Evolutionary conservation across 1,140 invertebrate species (phyloP), one percentile per base, ranked within the genome.

Genomic region (Nixonia krombeini): DNA sequence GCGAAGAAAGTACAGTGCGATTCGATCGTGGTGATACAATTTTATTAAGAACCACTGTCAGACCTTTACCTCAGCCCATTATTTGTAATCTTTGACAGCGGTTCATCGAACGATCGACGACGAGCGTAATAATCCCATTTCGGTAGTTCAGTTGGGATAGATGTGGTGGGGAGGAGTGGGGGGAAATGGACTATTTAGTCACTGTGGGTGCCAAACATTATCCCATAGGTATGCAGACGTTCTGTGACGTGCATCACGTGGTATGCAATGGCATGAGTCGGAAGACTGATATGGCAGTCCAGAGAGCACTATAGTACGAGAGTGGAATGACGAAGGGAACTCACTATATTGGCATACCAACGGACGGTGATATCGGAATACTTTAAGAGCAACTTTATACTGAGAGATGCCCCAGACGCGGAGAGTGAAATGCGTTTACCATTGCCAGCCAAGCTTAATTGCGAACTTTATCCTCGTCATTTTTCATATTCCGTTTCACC

Each of bases 331-430:
- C 72, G 73, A 75, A 77, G 73, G 72, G 73, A 62, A 62, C 45
- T 57, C 66, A 63, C 64, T 83, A 83, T 84, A 84, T 83, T 84
- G 81, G 79, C 81, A 84, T 84, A 83, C 81, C 81, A 70, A 69
- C 70, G 73, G 65, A 40, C 65, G 61, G 35, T 69, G 74, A 81
- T 81, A 83, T 83, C 76, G 76, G 76, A 82, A 84, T 84, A 84
- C 81, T 81, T 84, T 74, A 80, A 81, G 68, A 76, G 68, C 74
- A 76, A 79, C 75, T 79, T 78, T 78, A 76, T 67, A 75, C 66
- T 63, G 33, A 31, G 47, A 45, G 23, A 51, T 40, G 42, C 25
- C 10, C 1, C 17, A 25, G 35, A 41, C 13, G 31, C 25, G 13
- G 29, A 55, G 46, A 38, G 33, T 49, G 63, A 66, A 75, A 72